phyloP scores from a whole-genome alignment of 2,797 vertebrate species.

The Crenichthys baileyi region DNA sequence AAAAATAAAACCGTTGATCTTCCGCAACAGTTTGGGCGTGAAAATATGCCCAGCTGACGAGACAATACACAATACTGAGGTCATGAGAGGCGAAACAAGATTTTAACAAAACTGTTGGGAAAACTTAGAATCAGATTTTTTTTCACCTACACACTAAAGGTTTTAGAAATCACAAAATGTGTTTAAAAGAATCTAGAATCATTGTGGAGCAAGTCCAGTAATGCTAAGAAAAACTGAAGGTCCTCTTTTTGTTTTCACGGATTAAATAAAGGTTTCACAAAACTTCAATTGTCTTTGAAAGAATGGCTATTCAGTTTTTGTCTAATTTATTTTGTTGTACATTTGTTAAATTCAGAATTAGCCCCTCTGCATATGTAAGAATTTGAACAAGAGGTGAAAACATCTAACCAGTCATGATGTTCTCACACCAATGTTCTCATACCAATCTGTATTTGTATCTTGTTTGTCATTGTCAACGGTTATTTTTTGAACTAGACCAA shows the following conservation, averaged over 20 bases:
- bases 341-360: neutral
- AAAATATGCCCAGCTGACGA: neutral
- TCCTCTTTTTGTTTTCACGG: neutral
- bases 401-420: neutral
- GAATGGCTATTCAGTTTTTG: neutral
- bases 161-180: neutral
- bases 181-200: neutral
- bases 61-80: neutral
- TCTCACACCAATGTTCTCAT: no score
- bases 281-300: neutral
- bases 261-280: neutral
- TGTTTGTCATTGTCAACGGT: neutral
- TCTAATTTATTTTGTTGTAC: neutral
- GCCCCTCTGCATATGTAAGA: neutral
- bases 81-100: no score
- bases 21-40: neutral
- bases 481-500: neutral
- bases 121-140: no score
- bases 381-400: neutral
- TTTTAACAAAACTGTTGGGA: no score
- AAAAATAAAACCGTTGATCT: slow-evolving; percentile 6
- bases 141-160: no score
- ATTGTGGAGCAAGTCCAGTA: neutral
- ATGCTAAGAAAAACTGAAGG: neutral
- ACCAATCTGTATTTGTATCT: neutral